Base-by-base conservation (phyloP, 2,113 vertebrate species). In the Chloroceryle aenea region DNA sequence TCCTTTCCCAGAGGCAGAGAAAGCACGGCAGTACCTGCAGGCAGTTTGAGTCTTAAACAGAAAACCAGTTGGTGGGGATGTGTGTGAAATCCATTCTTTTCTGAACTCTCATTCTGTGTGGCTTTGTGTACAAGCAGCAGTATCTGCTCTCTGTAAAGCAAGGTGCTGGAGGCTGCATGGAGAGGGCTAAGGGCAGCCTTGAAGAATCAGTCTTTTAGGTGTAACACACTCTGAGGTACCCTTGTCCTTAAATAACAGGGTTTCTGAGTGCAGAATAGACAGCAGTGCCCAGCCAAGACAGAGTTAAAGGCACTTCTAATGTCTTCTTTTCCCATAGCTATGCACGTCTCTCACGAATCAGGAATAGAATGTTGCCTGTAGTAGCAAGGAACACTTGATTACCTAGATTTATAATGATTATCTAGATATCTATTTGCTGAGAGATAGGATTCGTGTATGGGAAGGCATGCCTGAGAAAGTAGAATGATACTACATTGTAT, bases 121-220 rank as follows among this genome's bases (percentile, higher is more conserved):
- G 78, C 74, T 95, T 76, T 87, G 80, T 81, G 89, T 74, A 69
- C 30, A 66, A 91, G 93, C 93, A 97, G 79, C 83, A 94, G 48
- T 58, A 14, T 56, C 52, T 85, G 43, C 88, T 80, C 74, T 29
- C 77, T 93, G 27, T 69, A 23, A 87, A 86, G 21, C 82, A 72
- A 52, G 11, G 6, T 87, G 59, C 67, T 69, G 64, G 23, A 91
- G 90, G 18, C 79, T 58, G 36, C 84, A 64, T 58, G 14, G 47
- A 78, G 86, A 91, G 64, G 77, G 89, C 92, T 76, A 80, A 89
- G 52, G 82, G 30, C 72, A 90, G 27, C 62, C 62, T 93, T 38
- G 64, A n/a, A 59, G 5, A 76, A 68, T 36, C 40, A 18, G 34
- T 27, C n/a, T 36, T 50, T 89, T 48, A 90, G 20, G 12, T 67